phyloP scores from a whole-genome alignment of 2,797 vertebrate species.

The Microchirus variegatus region DNA sequence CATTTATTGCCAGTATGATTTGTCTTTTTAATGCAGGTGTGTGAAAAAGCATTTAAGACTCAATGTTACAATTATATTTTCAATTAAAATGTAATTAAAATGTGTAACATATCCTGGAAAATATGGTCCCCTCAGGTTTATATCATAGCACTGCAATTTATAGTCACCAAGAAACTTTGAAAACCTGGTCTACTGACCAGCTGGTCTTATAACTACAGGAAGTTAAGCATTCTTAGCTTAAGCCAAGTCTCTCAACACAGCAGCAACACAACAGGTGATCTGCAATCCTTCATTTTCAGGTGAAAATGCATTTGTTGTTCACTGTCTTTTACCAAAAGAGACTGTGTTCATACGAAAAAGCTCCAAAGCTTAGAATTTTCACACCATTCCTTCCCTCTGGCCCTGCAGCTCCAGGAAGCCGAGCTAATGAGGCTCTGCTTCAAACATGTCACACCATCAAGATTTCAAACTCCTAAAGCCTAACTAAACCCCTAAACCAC shows the following conservation, averaged over 20 bases:
- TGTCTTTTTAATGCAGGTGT: too few species aligned
- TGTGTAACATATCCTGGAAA: too few species aligned
- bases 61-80: too few species aligned
- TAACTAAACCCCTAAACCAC: too few species aligned
- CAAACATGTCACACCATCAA: conserved; percentile 42
- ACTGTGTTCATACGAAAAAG: conserved; percentile 41
- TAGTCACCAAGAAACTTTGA: background rate
- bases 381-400: conserved; percentile 37
- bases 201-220: background rate
- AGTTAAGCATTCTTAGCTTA: background rate
- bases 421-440: conserved; percentile 39
- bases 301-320: conserved; percentile 9
- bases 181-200: background rate
- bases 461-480: conserved; percentile 21
- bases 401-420: conserved; percentile 38
- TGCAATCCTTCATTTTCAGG: background rate
- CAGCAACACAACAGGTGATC: background rate
- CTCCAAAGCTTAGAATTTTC: conserved; percentile 26
- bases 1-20: too few species aligned
- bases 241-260: background rate
- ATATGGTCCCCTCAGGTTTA: too few species aligned
- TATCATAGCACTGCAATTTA: background rate
- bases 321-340: conserved; percentile 28
- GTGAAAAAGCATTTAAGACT: too few species aligned
- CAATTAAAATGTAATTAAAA: too few species aligned